Evolutionary conservation across 30 jellyfish, hydroid and myxozoan species (phyloP).

Genomic region (Mastigias papua): DNA sequence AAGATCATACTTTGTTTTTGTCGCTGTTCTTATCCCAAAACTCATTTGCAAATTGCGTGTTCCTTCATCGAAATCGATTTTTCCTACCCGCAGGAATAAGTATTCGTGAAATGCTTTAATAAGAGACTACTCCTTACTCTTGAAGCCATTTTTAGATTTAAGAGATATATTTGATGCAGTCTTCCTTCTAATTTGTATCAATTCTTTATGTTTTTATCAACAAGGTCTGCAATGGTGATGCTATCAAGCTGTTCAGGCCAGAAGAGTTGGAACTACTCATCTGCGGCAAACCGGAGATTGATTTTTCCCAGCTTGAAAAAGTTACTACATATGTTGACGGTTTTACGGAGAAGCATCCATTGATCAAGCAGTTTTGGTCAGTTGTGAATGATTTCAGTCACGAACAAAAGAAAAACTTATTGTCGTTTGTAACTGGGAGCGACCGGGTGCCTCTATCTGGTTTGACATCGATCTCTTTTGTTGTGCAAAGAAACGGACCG

Average conservation of each 20-base stretch:
- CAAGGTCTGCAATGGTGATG: conserved; percentile 93
- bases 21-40: too few relatives aligned
- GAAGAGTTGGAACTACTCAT: conserved; percentile 93
- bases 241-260: conserved; percentile 80
- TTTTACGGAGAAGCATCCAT: conserved; percentile 61
- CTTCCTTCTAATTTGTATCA: too few relatives aligned
- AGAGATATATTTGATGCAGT: too few relatives aligned
- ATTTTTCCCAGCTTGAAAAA: conserved; percentile 83
- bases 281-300: conserved; percentile 95
- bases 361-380: conserved; percentile 86
- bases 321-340: conserved; percentile 90
- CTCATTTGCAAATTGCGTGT: too few relatives aligned
- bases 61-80: too few relatives aligned
- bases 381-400: conserved; percentile 71
- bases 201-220: neutral
- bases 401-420: conserved; percentile 80
- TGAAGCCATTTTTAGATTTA: too few relatives aligned
- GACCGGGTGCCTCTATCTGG: conserved; percentile 96
- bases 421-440: conserved; percentile 97
- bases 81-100: neutral
- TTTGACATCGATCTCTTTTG: conserved; percentile 77
- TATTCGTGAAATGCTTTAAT: neutral
- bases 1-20: too few relatives aligned
- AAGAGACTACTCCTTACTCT: neutral
- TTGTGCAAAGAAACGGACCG: conserved; percentile 91